Base-by-base conservation (phyloP, 2,797 vertebrate genomes). In the Urosaurus nigricauda region DNA sequence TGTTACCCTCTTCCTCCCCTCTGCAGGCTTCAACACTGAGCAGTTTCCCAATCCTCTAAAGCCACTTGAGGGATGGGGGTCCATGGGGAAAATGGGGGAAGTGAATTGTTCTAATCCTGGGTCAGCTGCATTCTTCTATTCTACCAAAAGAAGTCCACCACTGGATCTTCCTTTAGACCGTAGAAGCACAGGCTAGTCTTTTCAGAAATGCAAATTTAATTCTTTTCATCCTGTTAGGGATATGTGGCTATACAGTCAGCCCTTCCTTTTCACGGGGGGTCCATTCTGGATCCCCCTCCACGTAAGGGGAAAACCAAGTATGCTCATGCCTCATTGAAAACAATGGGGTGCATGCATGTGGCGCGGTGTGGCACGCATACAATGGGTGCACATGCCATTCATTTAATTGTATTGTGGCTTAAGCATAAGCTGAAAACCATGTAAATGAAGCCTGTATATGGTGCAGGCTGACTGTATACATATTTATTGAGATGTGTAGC, bases 401-500 rank as follows among this genome's bases (percentile, higher is more conserved):
- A 43, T 43, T 43, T 43, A 43, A 43, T 43, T 43, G 43, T 43
- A 43, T 3, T 43, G 43, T 5, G 5, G 43, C 43, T 43, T 43
- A 3, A 43, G 43, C 5, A 3, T 43, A 43, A 43, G 43, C 43
- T 43, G 43, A 43, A 43, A 43, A 5, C 43, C 43, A 43, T 43
- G 43, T 43, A 43, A 43, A 43, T 43, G 43, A 43, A 43, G 43
- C 43, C 43, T 43, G 43, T 5, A 43, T 43, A 43, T 43, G 43
- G 43, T 5, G 5, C 43, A 43, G 43, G 5, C 43, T 43, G 43
- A 43, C 43, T 43, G 68, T 35, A 21, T 85, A 4, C 68, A 35
- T 91, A 65, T 93, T 51, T 77, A 63, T 37, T 65, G 37, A 47
- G 84, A 68, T 84, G 14, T 82, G 26, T 47, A 63, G 92, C 88